A percentile compares a stretch with the other conserved stretches of the same genome.
Conservation (phyloP, 1,140 invertebrate species). For the Whitmania pigra region DNA sequence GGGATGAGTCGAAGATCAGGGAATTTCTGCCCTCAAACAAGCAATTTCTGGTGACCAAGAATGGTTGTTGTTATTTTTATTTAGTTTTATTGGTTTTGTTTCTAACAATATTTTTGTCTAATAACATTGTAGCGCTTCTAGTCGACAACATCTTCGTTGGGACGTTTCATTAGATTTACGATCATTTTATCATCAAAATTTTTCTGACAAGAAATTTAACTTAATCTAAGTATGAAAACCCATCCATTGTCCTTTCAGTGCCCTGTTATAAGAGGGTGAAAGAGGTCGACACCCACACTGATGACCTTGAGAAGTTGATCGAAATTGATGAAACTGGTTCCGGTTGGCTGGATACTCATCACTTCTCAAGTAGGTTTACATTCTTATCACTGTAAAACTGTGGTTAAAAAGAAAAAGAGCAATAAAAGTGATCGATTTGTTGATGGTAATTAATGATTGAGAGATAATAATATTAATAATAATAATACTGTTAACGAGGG, state of each 20-base stretch:
- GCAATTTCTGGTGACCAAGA: slow-evolving; percentile 91
- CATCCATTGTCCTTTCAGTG: slow-evolving; percentile 16
- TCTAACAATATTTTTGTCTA: not conserved
- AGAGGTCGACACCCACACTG: slow-evolving; percentile 53
- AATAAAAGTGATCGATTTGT: too few species aligned
- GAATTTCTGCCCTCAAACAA: slow-evolving; percentile 84
- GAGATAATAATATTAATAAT: too few species aligned
- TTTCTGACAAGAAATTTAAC: too few species aligned
- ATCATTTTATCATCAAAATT: too few species aligned
- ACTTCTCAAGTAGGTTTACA: slow-evolving; percentile 50
- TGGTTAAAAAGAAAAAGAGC: too few species aligned
- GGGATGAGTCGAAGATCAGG: slow-evolving; percentile 69
- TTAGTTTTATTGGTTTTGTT: slow-evolving; percentile 3
- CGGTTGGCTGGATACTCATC: slow-evolving; percentile 98
- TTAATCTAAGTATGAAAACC: too few species aligned
- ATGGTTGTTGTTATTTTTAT: slow-evolving; percentile 45
- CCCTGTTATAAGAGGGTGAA: slow-evolving; percentile 83
- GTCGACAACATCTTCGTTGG: too few species aligned
- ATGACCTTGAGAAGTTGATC: slow-evolving; percentile 50
- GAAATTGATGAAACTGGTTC: slow-evolving; percentile 76
- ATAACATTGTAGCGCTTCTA: not conserved
- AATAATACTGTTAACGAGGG: too few species aligned
- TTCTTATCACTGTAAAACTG: too few species aligned
- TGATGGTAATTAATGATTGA: too few species aligned
- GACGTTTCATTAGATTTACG: too few species aligned